A percentile compares a stretch with the other conserved stretches of the same genome.
Conservation (phyloP, 1,140 invertebrate genomes). For the silkworm (Bombyx mori) region DNA sequence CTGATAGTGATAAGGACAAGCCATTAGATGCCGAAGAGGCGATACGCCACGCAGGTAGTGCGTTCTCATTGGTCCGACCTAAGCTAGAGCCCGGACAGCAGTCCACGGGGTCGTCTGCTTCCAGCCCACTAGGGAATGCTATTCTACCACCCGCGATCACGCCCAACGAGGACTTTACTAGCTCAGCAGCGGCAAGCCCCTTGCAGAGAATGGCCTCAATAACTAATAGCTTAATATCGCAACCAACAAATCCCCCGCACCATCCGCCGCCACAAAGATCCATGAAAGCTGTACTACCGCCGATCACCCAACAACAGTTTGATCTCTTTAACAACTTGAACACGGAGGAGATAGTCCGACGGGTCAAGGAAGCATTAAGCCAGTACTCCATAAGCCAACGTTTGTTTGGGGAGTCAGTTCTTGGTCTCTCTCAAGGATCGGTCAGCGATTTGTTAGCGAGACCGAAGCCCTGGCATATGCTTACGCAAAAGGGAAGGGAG, state of each 20-base stretch:
- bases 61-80: slow-evolving; percentile 87
- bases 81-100: slow-evolving; percentile 82
- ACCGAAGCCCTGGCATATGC: slow-evolving; percentile 97
- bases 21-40: slow-evolving; percentile 76
- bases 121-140: slow-evolving; percentile 84
- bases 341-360: slow-evolving; percentile 98
- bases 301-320: slow-evolving; percentile 99
- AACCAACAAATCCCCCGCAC: slow-evolving; percentile 87
- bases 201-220: slow-evolving; percentile 98
- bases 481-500: slow-evolving; percentile 96
- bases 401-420: slow-evolving; percentile 96
- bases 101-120: slow-evolving; percentile 77
- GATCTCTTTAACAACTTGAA: slow-evolving; percentile 98
- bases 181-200: slow-evolving; percentile 87
- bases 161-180: slow-evolving; percentile 82
- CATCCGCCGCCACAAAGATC: slow-evolving; percentile 87
- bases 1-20: slow-evolving; percentile 76
- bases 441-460: slow-evolving; percentile 95
- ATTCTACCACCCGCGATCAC: slow-evolving; percentile 86
- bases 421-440: slow-evolving; percentile 96
- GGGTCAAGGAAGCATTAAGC: slow-evolving; percentile 97
- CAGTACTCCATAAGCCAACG: slow-evolving; percentile 99
- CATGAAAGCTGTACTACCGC: slow-evolving; percentile 95
- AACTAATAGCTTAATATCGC: slow-evolving; percentile 95
- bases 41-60: slow-evolving; percentile 85